phyloP scores from a whole-genome alignment of 2,113 vertebrate genomes.

The Indicator maculatus region DNA sequence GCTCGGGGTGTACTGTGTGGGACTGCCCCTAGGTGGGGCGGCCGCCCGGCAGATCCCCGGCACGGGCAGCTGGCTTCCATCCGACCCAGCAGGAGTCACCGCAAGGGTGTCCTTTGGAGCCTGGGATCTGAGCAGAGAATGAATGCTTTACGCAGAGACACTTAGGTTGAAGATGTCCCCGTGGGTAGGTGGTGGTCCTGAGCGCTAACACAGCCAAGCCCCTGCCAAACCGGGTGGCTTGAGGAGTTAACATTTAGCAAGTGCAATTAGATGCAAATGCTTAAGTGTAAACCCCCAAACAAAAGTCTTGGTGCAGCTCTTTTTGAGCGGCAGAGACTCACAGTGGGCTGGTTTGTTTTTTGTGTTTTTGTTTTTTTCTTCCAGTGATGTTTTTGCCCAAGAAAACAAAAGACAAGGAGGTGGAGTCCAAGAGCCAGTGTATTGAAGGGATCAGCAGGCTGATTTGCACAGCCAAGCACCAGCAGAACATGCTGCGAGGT shows the following conservation, averaged over 20 bases:
- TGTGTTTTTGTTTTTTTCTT: background rate
- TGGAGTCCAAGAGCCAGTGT: conserved; percentile 94
- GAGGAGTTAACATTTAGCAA: background rate
- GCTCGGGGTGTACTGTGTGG: background rate
- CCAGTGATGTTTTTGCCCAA: conserved; percentile 98
- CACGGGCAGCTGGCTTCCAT: background rate
- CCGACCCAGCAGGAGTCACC: background rate
- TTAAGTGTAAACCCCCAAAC: background rate
- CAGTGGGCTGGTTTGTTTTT: background rate
- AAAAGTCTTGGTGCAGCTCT: background rate
- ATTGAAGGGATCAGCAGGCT: conserved; percentile 96
- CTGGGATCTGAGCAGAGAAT: background rate
- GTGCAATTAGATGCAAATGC: background rate
- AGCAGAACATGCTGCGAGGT: conserved; percentile 98
- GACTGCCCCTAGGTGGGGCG: background rate
- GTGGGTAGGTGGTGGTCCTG: background rate
- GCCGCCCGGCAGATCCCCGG: background rate
- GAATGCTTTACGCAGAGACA: background rate
- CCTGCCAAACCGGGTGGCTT: background rate
- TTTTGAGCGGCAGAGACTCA: background rate
- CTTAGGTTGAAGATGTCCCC: too few species aligned
- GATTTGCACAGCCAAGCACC: conserved; percentile 97
- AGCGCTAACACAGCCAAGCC: background rate
- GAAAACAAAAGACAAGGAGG: conserved; percentile 95
- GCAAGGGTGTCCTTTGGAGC: background rate